Evolutionary conservation across 2,888 invertebrate species (phyloP).

Genomic region (Chrysolina oricalcia): DNA sequence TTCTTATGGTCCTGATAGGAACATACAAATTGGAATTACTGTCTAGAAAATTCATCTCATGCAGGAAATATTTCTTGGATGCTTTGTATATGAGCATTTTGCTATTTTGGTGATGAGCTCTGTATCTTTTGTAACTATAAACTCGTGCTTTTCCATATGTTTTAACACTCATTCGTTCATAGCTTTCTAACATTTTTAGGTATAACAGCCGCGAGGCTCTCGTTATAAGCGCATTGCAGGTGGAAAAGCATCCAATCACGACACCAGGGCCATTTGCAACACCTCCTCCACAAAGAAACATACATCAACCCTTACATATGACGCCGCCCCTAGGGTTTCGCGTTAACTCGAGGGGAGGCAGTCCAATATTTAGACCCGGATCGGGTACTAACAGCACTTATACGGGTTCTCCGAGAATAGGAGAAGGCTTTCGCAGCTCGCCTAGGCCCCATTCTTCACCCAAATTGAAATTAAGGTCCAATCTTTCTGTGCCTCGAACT

Average conservation of each 20-base stretch:
- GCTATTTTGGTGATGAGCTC: neutral
- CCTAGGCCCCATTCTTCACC: constrained; percentile 86
- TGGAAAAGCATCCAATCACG: constrained; percentile 92
- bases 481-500: constrained; percentile 49
- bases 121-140: neutral
- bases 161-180: constrained; percentile 29
- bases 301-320: constrained; percentile 75
- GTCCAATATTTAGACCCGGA: constrained; percentile 77
- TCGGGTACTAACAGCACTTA: constrained; percentile 77
- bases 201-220: constrained; percentile 95
- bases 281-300: constrained; percentile 79
- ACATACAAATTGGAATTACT: neutral
- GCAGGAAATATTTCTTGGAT: neutral
- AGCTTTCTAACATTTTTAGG: constrained; percentile 73
- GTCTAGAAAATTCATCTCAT: constrained; percentile 3
- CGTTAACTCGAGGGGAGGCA: constrained; percentile 68
- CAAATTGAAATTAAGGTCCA: constrained; percentile 93
- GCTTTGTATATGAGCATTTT: constrained; percentile 26
- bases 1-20: neutral
- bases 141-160: neutral
- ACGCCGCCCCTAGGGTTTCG: constrained; percentile 78
- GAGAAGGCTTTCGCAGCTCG: constrained; percentile 75
- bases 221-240: constrained; percentile 93
- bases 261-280: constrained; percentile 89
- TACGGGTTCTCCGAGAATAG: constrained; percentile 76